These are phyloP conservation scores for Ctenodactylus gundi DNA, from an alignment of 2,113 vertebrate species.

Conservation along the genomic window DNA sequence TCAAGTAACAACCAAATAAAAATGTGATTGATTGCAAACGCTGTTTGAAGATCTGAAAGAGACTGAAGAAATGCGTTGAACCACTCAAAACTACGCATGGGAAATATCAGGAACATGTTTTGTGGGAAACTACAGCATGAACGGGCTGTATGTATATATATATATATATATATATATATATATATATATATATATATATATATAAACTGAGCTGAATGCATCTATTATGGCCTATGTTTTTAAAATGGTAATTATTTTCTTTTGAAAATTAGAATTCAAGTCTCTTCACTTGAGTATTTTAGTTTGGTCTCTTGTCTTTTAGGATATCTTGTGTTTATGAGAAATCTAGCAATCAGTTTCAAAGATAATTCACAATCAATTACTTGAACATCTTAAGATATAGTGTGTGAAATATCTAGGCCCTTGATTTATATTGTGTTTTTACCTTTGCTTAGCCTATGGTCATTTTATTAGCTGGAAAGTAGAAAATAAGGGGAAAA, in stretches of 20 bases:
- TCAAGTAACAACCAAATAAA: constrained; percentile 74
- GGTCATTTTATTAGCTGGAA: background rate
- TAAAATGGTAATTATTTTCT: background rate
- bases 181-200: no score
- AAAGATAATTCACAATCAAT: background rate
- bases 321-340: background rate
- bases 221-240: background rate
- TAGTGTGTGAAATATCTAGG: background rate
- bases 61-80: constrained; percentile 71
- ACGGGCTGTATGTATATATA: no score
- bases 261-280: background rate
- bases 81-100: constrained; percentile 60
- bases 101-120: constrained; percentile 43
- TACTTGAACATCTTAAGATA: background rate
- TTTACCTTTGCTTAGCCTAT: background rate
- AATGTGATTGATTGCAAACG: constrained; percentile 79
- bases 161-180: no score
- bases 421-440: background rate
- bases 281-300: background rate
- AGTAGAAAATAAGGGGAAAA: background rate
- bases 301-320: background rate
- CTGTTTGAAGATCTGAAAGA: constrained; percentile 78
- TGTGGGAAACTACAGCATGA: no score
- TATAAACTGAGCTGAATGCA: background rate
- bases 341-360: background rate